These are phyloP conservation scores for Ectobius pallidus DNA, from an alignment of 2,888 invertebrate genomes.

Conservation along the genomic window DNA sequence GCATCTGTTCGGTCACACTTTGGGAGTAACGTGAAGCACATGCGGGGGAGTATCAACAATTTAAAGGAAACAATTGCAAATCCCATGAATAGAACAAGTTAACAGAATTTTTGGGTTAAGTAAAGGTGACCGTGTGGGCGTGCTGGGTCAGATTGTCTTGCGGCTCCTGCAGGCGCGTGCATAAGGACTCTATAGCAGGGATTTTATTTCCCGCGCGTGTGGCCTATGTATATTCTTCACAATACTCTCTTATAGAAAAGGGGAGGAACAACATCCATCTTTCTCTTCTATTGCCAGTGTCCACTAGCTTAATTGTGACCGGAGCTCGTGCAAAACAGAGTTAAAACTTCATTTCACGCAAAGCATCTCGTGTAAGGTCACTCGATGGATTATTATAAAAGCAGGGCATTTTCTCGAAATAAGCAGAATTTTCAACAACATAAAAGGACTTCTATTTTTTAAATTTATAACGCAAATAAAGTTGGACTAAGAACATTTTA, in stretches of 20 bases:
- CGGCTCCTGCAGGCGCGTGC: background rate
- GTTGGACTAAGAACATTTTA: too few relatives aligned
- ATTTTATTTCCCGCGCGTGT: background rate
- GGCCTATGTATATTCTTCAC: background rate
- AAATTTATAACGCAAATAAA: too few relatives aligned
- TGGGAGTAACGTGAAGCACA: too few relatives aligned
- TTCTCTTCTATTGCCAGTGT: background rate
- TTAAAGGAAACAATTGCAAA: constrained; percentile 16
- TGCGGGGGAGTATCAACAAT: too few relatives aligned
- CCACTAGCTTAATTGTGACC: background rate
- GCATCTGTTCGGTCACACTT: too few relatives aligned
- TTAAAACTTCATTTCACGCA: too few relatives aligned
- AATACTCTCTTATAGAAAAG: too few relatives aligned
- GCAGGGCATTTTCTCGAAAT: too few relatives aligned
- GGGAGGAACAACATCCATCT: background rate
- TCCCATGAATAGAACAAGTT: background rate
- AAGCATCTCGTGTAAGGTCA: too few relatives aligned
- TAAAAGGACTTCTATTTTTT: too few relatives aligned
- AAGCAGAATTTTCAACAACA: too few relatives aligned
- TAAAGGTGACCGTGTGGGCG: background rate
- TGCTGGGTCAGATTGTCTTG: background rate
- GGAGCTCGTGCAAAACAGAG: background rate
- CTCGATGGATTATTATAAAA: too few relatives aligned
- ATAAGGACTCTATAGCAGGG: background rate
- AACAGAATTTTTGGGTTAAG: background rate